Base-by-base conservation (phyloP, 2,113 vertebrate genomes). In the Nicator chloris region DNA sequence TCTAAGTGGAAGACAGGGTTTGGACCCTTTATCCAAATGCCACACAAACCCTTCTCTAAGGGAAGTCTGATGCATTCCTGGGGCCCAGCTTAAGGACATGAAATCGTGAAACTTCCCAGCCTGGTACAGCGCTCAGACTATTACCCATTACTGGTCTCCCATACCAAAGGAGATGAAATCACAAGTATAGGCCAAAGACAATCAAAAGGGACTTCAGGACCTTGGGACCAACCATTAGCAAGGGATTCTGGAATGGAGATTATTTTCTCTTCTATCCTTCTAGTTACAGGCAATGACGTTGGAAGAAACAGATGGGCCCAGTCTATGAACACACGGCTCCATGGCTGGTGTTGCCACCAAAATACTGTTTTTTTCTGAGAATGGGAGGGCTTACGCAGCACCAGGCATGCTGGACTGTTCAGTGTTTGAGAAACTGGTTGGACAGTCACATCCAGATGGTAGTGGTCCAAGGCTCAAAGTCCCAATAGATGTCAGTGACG, bases 151-250 rank as follows among this genome's bases (percentile, higher is more conserved):
- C 11, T n/a, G 14, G 33, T 56, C 20, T 39, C 50, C 20, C 15
- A 9, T 4, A 15, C 0, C 60, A 23, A 23, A 37, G 35, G 27
- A 5, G 5, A 56, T 20, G 14, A 84, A 84, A 35, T 19, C 0
- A 0, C 20, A 73, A 23, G 35, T 2, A 4, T n/a, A 73, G 28
- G 16, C 20, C 14, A 31, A 66, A 51, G 16, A 51, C 2, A 18
- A 60, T 22, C 10, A 15, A 72, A 71, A 65, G 6, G 37, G 23
- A n/a, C 5, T 66, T 53, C 22, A 44, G 40, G 17, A 39, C 31
- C 23, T 72, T 37, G 20, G 31, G 27, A 66, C 1, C 0, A 0
- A 66, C 3, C 1, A 21, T 30, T 12, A 40, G 5, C 19, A 72
- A 50, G 27, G 17, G 27, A 61, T 44, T 79, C 28, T 50, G 17